Conservation (phyloP, 2,888 invertebrate genomes). For the Drosophila formosana region DNA sequence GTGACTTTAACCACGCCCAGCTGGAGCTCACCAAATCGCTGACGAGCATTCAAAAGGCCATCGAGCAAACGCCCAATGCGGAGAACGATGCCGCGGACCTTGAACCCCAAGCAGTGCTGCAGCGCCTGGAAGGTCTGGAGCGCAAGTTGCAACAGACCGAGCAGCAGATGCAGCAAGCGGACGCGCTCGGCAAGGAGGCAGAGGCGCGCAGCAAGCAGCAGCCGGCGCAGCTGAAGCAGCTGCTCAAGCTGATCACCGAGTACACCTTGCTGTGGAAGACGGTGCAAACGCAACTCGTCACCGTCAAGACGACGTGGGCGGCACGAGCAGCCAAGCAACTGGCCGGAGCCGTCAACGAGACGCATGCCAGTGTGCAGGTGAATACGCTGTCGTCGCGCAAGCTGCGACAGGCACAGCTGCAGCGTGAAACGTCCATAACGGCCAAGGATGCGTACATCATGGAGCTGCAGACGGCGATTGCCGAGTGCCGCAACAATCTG, state of each 20-base stretch:
- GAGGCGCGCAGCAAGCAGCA: constrained; percentile 87
- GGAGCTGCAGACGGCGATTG: constrained; percentile 90
- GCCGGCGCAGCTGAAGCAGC: constrained; percentile 86
- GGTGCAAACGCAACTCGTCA: constrained; percentile 86
- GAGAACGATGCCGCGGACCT: constrained; percentile 84
- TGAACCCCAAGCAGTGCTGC: constrained; percentile 69
- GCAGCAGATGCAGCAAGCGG: constrained; percentile 86
- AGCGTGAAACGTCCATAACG: constrained; percentile 89
- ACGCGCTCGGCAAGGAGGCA: constrained; percentile 87
- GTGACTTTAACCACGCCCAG: constrained; percentile 90
- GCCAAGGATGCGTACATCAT: constrained; percentile 93
- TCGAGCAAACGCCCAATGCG: constrained; percentile 89
- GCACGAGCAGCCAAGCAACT: constrained; percentile 84
- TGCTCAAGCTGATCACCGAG: constrained; percentile 88
- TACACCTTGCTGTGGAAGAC: constrained; percentile 89
- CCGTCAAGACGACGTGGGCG: constrained; percentile 85
- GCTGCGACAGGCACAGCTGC: constrained; percentile 82
- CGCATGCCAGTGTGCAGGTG: constrained; percentile 91
- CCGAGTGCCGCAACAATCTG: constrained; percentile 89
- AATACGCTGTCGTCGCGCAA: constrained; percentile 89
- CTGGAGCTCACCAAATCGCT: constrained; percentile 90
- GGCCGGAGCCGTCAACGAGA: constrained; percentile 87
- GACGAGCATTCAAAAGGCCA: constrained; percentile 89
- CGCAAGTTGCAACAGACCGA: constrained; percentile 87
- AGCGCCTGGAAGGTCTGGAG: constrained; percentile 86